Base-by-base conservation (phyloP, 2,888 invertebrate genomes). In the Eupsilia transversa region DNA sequence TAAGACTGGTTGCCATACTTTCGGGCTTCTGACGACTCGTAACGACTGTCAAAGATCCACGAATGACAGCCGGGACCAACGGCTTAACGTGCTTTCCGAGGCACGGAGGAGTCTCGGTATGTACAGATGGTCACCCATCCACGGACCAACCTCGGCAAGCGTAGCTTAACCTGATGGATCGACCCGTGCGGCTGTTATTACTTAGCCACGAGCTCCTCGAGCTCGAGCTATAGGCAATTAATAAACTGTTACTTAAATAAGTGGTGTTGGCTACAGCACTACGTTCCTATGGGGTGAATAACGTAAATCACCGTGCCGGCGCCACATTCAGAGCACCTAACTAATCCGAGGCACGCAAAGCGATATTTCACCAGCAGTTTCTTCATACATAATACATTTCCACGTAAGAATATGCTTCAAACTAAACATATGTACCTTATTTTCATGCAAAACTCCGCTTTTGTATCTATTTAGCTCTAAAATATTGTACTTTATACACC, bases 331-430 rank as follows among this genome's bases (percentile, higher is more conserved):
- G 77, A 85, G 77, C 75, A 80, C 85, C 87, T 92, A 93, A 93
- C 92, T 93, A 93, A 93, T 91, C 90, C 89, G 74, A 80, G 83
- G 86, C 94, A 95, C 94, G 95, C 94, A 87, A 95, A 88, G 91
- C 91, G 88, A 94, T 94, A 94, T 93, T 94, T 94, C 92, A 92
- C 91, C 82, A 84, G 82, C 84, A 87, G 76, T 89, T 88, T 88
- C 90, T 88, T 89, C 89, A 89, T 91, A 90, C 89, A 91, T 91
- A 86, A 89, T 88, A 90, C 89, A 89, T 91, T 87, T 79, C 79
- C 77, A 78, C 82, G 88, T 88, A 87, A 84, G 87, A 86, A 88
- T 89, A 88, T 88, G 86, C 85, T 89, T 86, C 85, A 87, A 89
- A 86, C 83, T 87, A 86, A 85, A 88, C 84, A 64, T 67, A 85